phyloP scores from a whole-genome alignment of 1,140 invertebrate genomes.

The Globodera rostochiensis region DNA sequence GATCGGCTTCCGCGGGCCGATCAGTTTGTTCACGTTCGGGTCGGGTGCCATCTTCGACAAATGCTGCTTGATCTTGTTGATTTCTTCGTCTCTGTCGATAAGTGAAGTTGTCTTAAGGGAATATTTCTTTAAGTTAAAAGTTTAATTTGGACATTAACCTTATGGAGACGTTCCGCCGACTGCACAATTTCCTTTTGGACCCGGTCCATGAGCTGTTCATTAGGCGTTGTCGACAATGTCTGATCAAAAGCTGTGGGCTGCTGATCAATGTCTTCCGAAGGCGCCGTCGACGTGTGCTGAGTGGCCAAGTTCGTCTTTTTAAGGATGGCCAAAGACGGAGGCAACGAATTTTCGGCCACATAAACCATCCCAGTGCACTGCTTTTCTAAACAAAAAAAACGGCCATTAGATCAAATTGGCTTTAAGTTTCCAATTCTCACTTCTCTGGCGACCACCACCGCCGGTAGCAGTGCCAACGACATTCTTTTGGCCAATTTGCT shows the following conservation, averaged over 20 bases:
- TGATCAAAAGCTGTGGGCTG: background rate
- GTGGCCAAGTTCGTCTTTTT: background rate
- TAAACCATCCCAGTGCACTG: conserved; percentile 1
- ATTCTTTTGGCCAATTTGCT: background rate
- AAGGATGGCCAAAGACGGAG: conserved; percentile 1
- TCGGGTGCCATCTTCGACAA: conserved; percentile 1
- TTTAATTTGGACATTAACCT: background rate
- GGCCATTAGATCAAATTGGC: background rate
- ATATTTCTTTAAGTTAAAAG: background rate
- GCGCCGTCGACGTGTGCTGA: background rate
- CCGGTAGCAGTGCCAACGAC: background rate
- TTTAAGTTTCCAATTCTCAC: background rate
- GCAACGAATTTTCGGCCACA: background rate
- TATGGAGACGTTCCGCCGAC: background rate
- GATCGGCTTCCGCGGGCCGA: conserved; percentile 13
- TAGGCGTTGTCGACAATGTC: background rate
- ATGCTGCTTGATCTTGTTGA: conserved; percentile 5
- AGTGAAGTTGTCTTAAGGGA: background rate
- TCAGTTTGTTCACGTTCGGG: conserved; percentile 18
- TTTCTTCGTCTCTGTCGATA: conserved; percentile 5
- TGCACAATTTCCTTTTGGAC: conserved; percentile 1
- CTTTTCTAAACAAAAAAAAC: background rate
- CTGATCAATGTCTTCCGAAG: background rate
- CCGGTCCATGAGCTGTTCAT: background rate
- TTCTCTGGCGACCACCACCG: background rate